Evolutionary conservation across 2,113 vertebrate species (phyloP).

Genomic region (Tiliqua scincoides): DNA sequence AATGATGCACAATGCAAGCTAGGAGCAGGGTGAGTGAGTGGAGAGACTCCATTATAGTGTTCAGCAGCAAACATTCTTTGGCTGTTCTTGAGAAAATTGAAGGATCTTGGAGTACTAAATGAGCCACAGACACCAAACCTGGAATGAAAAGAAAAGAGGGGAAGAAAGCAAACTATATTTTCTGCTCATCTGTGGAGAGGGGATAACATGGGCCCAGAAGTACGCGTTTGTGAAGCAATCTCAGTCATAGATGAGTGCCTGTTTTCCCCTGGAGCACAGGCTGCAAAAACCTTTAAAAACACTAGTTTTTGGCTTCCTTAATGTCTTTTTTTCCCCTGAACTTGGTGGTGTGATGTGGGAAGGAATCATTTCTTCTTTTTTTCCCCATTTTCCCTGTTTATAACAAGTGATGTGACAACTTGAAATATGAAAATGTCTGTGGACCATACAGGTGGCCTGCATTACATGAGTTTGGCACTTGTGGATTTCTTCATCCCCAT

Average conservation of each 20-base stretch:
- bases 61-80: constrained; percentile 51
- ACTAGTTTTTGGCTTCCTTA: constrained; percentile 70
- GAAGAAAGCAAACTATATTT: constrained; percentile 79
- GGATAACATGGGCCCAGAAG: constrained; percentile 75
- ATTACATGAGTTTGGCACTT: too few species aligned
- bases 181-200: constrained; percentile 76
- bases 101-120: constrained; percentile 62
- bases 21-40: neutral
- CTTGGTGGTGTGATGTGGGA: constrained; percentile 57
- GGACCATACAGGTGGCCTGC: too few species aligned
- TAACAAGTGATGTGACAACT: constrained; percentile 26
- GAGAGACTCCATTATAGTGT: constrained; percentile 33
- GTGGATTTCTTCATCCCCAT: too few species aligned
- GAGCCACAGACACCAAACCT: constrained; percentile 65
- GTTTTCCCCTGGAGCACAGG: constrained; percentile 78
- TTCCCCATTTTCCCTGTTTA: constrained; percentile 12
- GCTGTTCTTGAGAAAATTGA: constrained; percentile 68
- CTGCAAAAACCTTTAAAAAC: constrained; percentile 74
- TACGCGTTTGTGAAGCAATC: constrained; percentile 76
- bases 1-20: constrained; percentile 46
- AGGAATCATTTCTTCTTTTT: constrained; percentile 46
- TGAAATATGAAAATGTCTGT: neutral
- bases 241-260: constrained; percentile 78
- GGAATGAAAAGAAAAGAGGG: constrained; percentile 42
- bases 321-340: constrained; percentile 74